phyloP scores from a whole-genome alignment of 1,140 invertebrate species.

The Dolichoris vasculosae region DNA sequence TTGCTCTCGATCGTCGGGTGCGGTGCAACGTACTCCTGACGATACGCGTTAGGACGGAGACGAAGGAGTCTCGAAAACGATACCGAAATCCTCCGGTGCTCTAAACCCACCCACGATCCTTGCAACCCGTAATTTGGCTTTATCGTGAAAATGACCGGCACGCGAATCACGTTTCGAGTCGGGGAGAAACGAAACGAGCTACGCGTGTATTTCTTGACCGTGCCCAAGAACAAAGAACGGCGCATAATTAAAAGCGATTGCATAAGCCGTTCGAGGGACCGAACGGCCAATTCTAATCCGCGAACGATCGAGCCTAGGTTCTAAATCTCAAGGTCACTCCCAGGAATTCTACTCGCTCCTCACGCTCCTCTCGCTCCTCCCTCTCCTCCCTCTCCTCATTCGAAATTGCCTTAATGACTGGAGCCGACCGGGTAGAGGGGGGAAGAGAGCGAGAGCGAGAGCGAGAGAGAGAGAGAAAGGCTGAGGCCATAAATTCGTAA shows the following conservation, averaged over 20 bases:
- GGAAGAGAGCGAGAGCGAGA: background rate
- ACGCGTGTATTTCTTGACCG: background rate
- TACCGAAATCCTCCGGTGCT: no score
- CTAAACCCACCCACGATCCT: no score
- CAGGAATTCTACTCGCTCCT: conserved; percentile 18
- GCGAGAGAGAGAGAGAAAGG: background rate
- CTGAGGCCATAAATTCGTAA: conserved; percentile 28
- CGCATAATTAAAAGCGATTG: conserved; percentile 39
- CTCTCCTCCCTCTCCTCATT: background rate
- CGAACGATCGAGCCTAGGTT: conserved; percentile 5
- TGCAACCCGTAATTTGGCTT: background rate
- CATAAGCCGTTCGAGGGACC: background rate
- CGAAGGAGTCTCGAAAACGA: no score
- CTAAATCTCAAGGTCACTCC: conserved; percentile 42
- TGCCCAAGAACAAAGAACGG: conserved; percentile 1
- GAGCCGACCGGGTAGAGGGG: background rate
- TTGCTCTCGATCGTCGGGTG: no score
- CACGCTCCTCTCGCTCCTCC: background rate
- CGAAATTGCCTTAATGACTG: conserved; percentile 38
- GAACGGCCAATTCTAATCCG: conserved; percentile 19
- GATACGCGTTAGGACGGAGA: no score
- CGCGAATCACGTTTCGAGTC: background rate
- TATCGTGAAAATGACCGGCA: background rate
- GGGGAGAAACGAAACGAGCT: background rate
- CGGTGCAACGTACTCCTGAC: no score